Conservation (phyloP, 2,888 invertebrate genomes). For the Troglohyphantes excavatus region DNA sequence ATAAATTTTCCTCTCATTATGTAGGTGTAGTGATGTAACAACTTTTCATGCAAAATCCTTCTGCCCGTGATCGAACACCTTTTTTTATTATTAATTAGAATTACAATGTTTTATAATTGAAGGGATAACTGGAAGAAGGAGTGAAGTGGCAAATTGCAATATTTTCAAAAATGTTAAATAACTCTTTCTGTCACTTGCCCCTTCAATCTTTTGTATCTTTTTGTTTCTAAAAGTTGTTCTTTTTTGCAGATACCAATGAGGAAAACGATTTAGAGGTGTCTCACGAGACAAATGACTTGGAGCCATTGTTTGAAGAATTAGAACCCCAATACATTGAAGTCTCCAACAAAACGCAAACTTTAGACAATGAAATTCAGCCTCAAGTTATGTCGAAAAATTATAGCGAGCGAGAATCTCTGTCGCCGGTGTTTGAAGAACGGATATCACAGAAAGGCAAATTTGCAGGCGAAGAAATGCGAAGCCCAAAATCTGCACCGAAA, state of each 20-base stretch:
- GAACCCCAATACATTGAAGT: not conserved
- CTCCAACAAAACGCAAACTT: not conserved
- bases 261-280: not conserved
- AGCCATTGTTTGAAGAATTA: not conserved
- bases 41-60: too few relatives aligned
- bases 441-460: not conserved
- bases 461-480: not conserved
- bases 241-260: not conserved
- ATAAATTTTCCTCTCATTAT: too few relatives aligned
- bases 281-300: constrained; percentile 18
- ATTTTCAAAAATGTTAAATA: too few relatives aligned
- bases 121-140: too few relatives aligned
- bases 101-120: too few relatives aligned
- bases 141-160: too few relatives aligned
- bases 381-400: not conserved
- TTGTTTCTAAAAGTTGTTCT: not conserved
- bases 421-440: not conserved
- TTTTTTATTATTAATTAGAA: too few relatives aligned
- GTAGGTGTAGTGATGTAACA: too few relatives aligned
- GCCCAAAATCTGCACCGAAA: not conserved
- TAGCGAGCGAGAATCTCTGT: not conserved
- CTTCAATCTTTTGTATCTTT: not conserved
- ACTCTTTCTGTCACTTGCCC: too few relatives aligned
- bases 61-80: too few relatives aligned
- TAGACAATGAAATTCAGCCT: not conserved